Evolutionary conservation across 2,888 invertebrate species (phyloP).

Genomic region (Asteroscopus sphinx): DNA sequence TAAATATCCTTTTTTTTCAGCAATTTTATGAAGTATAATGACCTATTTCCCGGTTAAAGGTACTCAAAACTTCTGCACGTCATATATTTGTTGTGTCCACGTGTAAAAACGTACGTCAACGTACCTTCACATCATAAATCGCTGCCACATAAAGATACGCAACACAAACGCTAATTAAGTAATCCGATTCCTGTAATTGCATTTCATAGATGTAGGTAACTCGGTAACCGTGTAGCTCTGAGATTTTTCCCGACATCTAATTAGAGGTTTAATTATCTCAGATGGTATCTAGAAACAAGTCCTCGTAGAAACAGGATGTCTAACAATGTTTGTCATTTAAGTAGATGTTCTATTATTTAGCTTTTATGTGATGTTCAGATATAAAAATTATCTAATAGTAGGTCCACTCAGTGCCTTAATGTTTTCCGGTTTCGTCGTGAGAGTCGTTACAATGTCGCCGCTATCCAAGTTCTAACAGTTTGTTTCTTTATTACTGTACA

Average conservation of each 20-base stretch:
- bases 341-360: slow-evolving; percentile 43
- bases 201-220: slow-evolving; percentile 41
- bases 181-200: slow-evolving; percentile 40
- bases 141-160: slow-evolving; percentile 19
- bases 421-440: slow-evolving; percentile 64
- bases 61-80: slow-evolving; percentile 10
- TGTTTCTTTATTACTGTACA: slow-evolving; percentile 62
- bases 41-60: background rate
- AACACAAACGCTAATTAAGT: slow-evolving; percentile 39
- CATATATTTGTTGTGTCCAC: background rate
- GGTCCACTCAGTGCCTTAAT: slow-evolving; percentile 58
- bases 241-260: slow-evolving; percentile 38
- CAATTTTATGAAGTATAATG: background rate
- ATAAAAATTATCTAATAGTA: slow-evolving; percentile 51
- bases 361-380: slow-evolving; percentile 45
- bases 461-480: slow-evolving; percentile 52
- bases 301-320: slow-evolving; percentile 44
- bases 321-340: slow-evolving; percentile 48
- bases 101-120: slow-evolving; percentile 2
- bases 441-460: slow-evolving; percentile 60
- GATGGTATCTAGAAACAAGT: slow-evolving; percentile 29
- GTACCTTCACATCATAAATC: slow-evolving; percentile 16
- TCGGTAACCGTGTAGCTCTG: slow-evolving; percentile 21
- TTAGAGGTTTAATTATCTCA: slow-evolving; percentile 37
- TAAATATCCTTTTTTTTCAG: background rate